phyloP scores from a whole-genome alignment of 2,797 vertebrate species.

The Hephaestus fuliginosus region DNA sequence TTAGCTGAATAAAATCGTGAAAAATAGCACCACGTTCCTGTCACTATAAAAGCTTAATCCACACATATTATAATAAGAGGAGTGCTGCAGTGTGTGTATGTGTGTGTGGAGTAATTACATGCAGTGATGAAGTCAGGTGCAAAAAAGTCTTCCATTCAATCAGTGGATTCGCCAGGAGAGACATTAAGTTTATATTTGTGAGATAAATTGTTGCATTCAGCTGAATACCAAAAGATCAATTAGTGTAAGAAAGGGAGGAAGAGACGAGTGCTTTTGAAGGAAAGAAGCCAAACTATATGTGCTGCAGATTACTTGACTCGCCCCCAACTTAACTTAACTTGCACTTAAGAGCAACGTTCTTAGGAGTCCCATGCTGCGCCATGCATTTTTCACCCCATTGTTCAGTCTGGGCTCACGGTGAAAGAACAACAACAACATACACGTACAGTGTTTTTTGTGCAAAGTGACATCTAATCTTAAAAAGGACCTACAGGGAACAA shows the following conservation, averaged over 20 bases:
- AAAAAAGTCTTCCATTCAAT: slow-evolving; percentile 54
- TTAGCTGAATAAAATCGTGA: slow-evolving; percentile 45
- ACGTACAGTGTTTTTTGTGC: slow-evolving; percentile 18
- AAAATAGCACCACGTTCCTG: slow-evolving; percentile 27
- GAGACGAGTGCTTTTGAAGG: slow-evolving; percentile 3
- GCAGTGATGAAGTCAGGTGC: slow-evolving; percentile 53
- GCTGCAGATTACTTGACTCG: background rate
- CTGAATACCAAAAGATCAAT: slow-evolving; percentile 32
- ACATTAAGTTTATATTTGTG: slow-evolving; percentile 43
- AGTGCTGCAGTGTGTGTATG: slow-evolving; percentile 37
- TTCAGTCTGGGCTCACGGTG: slow-evolving; percentile 2
- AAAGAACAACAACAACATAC: background rate
- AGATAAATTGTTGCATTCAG: slow-evolving; percentile 34
- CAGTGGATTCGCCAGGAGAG: slow-evolving; percentile 22
- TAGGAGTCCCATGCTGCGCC: slow-evolving; percentile 8
- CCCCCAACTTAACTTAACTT: background rate
- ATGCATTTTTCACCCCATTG: slow-evolving; percentile 1
- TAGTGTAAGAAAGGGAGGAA: background rate
- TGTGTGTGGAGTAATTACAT: slow-evolving; percentile 51
- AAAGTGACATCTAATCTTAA: slow-evolving; percentile 39
- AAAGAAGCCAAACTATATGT: background rate
- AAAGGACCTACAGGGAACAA: slow-evolving; percentile 26
- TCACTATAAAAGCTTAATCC: slow-evolving; percentile 50
- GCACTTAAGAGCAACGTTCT: slow-evolving; percentile 20
- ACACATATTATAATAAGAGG: slow-evolving; percentile 31